Conservation (phyloP, 2,113 vertebrate species). For the Psettodes erumei region DNA sequence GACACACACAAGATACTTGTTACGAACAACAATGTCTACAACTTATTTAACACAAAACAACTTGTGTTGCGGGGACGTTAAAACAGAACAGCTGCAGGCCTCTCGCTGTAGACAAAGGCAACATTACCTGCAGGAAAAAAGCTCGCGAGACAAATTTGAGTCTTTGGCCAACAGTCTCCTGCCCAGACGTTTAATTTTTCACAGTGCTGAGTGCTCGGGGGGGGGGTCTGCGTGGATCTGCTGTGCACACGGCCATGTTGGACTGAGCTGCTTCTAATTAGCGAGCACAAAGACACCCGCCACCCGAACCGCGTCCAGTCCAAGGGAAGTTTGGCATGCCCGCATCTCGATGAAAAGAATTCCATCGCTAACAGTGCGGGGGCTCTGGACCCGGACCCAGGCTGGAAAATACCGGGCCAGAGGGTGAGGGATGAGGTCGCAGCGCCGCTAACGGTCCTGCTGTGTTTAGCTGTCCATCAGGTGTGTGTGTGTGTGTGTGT, state of each 20-base stretch:
- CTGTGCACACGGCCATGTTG: conserved; percentile 39
- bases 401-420: conserved; percentile 15
- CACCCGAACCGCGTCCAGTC: conserved; percentile 44
- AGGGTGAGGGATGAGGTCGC: conserved; percentile 15
- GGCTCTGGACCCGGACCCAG: conserved; percentile 27
- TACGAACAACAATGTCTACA: too few species aligned
- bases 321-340: conserved; percentile 54
- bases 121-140: conserved; percentile 22
- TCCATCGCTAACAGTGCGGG: conserved; percentile 42
- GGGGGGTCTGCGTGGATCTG: conserved; percentile 28
- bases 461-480: conserved; percentile 32
- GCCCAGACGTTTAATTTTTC: conserved; percentile 35
- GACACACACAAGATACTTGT: too few species aligned
- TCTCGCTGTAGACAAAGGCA: not conserved
- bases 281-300: conserved; percentile 64
- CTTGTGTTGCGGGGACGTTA: not conserved
- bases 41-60: not conserved
- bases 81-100: not conserved
- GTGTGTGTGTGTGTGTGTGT: conserved; percentile 27
- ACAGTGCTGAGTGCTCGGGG: conserved; percentile 29
- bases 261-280: conserved; percentile 68
- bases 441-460: not conserved
- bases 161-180: not conserved
- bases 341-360: conserved; percentile 48
- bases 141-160: conserved; percentile 36